These are phyloP conservation scores for Poecilia gillii DNA, from an alignment of 2,797 vertebrate species.

Conservation along the genomic window DNA sequence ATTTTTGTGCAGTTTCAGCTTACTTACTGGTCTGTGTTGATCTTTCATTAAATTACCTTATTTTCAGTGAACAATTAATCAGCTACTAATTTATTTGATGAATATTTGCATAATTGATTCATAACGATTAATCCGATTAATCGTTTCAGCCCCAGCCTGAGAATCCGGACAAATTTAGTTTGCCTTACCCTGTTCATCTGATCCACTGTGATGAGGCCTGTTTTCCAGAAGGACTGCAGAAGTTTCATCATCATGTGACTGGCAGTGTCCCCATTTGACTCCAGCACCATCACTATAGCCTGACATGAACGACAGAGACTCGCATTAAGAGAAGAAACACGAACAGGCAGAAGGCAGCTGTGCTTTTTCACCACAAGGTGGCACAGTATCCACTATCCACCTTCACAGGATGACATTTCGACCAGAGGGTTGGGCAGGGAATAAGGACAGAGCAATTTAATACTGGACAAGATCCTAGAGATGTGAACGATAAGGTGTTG, in stretches of 20 bases:
- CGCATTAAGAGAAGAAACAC: background rate
- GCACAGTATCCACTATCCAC: constrained; percentile 41
- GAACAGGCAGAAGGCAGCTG: background rate
- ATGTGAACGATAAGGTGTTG: background rate
- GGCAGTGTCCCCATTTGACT: constrained; percentile 84
- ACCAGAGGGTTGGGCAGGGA: background rate
- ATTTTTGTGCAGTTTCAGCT: too few relatives aligned
- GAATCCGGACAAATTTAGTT: background rate
- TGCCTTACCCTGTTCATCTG: constrained; percentile 89
- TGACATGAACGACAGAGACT: constrained; percentile 39
- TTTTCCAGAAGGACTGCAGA: constrained; percentile 87
- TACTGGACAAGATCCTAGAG: background rate
- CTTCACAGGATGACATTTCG: background rate
- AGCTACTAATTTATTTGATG: too few relatives aligned
- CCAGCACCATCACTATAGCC: constrained; percentile 89
- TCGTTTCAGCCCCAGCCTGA: too few relatives aligned
- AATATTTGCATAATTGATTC: too few relatives aligned
- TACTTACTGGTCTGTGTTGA: too few relatives aligned
- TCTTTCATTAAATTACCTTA: too few relatives aligned
- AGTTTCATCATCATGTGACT: constrained; percentile 86
- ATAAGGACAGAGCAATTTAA: background rate
- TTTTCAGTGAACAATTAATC: too few relatives aligned
- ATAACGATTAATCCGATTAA: too few relatives aligned
- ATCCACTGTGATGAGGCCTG: constrained; percentile 88
- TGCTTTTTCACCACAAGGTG: constrained; percentile 41